A percentile compares a stretch with the other conserved stretches of the same genome.
phyloP scores from a whole-genome alignment of 2,888 invertebrate species.

The Microplitis manilae region DNA sequence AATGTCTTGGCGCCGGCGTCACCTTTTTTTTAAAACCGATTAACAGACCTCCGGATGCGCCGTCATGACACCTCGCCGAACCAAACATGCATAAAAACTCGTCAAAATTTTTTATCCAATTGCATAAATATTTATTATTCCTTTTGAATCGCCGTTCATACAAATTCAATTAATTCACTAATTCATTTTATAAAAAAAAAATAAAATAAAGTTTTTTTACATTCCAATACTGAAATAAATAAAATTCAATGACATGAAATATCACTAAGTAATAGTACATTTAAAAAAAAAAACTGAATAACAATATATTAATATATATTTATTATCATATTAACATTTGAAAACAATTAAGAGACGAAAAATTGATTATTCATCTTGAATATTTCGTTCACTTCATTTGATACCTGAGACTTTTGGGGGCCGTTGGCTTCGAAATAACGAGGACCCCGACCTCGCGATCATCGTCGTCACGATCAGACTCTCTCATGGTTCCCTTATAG shows the following conservation, averaged over 20 bases:
- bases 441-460: constrained; percentile 44
- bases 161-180: no score
- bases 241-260: constrained; percentile 26
- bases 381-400: constrained; percentile 42
- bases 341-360: constrained; percentile 41
- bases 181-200: no score
- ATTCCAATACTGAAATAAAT: constrained; percentile 18
- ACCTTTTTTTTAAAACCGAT: constrained; percentile 54
- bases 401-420: constrained; percentile 25
- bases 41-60: constrained; percentile 55
- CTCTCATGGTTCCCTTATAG: constrained; percentile 25
- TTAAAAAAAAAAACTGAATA: neutral
- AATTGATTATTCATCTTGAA: constrained; percentile 41
- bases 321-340: constrained; percentile 35
- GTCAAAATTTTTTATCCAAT: no score
- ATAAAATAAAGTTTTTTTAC: neutral
- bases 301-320: constrained; percentile 2
- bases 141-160: no score
- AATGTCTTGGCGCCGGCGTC: constrained; percentile 68
- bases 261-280: constrained; percentile 15
- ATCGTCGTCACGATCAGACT: constrained; percentile 15
- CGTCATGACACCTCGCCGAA: constrained; percentile 49
- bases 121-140: no score
- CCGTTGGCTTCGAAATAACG: constrained; percentile 38
- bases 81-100: neutral